Percentiles rank a stretch among this genome's conserved stretches.
phyloP scores from a whole-genome alignment of 30 jellyfish, hydroid and myxozoan species.

The Nemopilema nomurai region DNA sequence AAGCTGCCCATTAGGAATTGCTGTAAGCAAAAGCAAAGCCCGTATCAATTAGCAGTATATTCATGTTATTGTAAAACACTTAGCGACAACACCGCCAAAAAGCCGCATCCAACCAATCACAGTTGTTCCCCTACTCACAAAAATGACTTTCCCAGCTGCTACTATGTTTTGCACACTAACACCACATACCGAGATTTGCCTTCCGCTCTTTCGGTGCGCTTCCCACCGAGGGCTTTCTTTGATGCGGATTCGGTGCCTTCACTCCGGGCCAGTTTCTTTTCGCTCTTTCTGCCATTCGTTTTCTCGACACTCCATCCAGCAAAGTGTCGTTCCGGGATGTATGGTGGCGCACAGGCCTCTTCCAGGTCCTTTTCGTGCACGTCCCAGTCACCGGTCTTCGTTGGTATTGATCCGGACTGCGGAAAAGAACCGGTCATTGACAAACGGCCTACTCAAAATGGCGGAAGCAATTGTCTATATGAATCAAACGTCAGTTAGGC shows the following conservation, averaged over 20 bases:
- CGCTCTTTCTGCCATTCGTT: not conserved
- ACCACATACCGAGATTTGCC: not conserved
- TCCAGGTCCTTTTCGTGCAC: slow-evolving; percentile 57
- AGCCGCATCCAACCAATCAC: no score
- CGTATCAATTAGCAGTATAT: no score
- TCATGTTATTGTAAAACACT: no score
- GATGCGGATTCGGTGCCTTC: not conserved
- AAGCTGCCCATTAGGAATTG: no score
- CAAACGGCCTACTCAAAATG: no score
- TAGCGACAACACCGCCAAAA: no score
- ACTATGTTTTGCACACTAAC: not conserved
- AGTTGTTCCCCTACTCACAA: no score
- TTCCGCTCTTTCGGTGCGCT: not conserved
- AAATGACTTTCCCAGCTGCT: no score
- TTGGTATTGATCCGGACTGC: slow-evolving; percentile 65
- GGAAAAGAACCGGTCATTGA: not conserved
- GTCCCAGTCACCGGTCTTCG: slow-evolving; percentile 84
- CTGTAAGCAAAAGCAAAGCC: no score
- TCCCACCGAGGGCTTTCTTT: not conserved
- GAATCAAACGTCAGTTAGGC: not conserved
- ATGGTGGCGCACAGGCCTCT: slow-evolving; percentile 40
- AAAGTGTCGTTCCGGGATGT: slow-evolving; percentile 72
- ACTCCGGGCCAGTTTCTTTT: not conserved
- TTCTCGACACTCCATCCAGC: slow-evolving; percentile 86
- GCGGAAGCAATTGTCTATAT: not conserved